Base-by-base conservation (phyloP, 2,113 vertebrate genomes). In the Tinamus guttatus region DNA sequence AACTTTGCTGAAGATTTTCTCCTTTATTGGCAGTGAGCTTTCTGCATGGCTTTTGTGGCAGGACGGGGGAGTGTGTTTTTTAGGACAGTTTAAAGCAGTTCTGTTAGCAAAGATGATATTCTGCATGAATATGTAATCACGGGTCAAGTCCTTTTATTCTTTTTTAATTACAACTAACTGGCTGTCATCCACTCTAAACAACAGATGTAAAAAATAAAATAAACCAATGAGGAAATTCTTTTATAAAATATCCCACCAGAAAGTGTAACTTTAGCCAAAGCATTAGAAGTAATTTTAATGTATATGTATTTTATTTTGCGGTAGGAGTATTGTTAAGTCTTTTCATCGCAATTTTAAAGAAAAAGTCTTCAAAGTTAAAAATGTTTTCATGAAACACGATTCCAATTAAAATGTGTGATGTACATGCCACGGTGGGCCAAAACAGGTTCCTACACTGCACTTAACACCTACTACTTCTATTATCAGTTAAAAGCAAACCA, bases 191-290 rank as follows among this genome's bases (percentile, higher is more conserved):
- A 45, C 82, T 64, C 82, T 58, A 89, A 94, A 87, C 63, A 77
- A 36, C 40, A 91, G 79, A 89, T 82, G 59, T 58, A 94, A 89
- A 94, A 49, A 19, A 27, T 62, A 85, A 89, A 94, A 87, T 62
- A 69, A 24, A 19, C 76, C 91, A 69, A 86, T 93, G 89, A 95
- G 81, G 15, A 92, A 81, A 92, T 60, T 78, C 41, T 79, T n/a
- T 83, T 81, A 54, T 67, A 83, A 85, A 88, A 78, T 38, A 36
- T 3, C 19, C 4, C 51, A 88, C 45, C 64, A 78, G 67, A 87
- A 93, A 38, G 64, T 75, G 20, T 69, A 65, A 89, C 82, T 94
- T 34, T 43, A 82, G 28, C 49, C 27, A 41, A 17, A 90, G 75
- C 18, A 51, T 49, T 63, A 62, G 51, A 41, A 3, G 0, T 64